phyloP scores from a whole-genome alignment of 2,113 vertebrate genomes.

The Calidris pugnax region DNA sequence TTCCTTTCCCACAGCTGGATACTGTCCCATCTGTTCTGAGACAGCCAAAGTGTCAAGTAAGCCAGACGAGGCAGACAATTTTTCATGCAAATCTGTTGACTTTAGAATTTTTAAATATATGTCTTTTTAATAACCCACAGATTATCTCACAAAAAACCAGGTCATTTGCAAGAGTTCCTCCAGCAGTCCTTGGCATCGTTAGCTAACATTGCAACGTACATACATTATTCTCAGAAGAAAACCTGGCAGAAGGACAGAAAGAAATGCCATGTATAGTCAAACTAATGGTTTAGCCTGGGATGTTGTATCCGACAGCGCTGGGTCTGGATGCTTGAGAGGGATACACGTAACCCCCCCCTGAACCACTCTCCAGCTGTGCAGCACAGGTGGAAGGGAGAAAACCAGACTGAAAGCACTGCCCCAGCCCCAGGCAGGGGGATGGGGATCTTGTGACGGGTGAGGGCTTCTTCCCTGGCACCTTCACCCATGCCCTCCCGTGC shows the following conservation, averaged over 20 bases:
- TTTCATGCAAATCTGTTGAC: constrained; percentile 68
- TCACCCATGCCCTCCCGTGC: background rate
- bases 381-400: background rate
- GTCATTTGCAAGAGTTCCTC: constrained; percentile 17
- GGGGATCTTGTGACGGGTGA: background rate
- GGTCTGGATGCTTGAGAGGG: background rate
- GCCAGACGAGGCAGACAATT: constrained; percentile 52
- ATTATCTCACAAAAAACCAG: constrained; percentile 21
- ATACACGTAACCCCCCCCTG: background rate
- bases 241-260: constrained; percentile 29
- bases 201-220: background rate
- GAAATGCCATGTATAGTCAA: constrained; percentile 8
- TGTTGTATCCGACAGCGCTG: background rate
- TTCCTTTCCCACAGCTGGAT: constrained; percentile 69
- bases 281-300: background rate
- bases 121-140: constrained; percentile 56
- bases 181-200: constrained; percentile 6
- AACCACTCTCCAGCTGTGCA: background rate
- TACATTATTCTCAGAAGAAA: constrained; percentile 17
- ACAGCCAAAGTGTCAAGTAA: constrained; percentile 58
- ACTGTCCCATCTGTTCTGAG: constrained; percentile 53
- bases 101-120: constrained; percentile 62
- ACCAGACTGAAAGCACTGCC: background rate
- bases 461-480: background rate
- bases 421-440: background rate